Percentiles rank a stretch among this genome's conserved stretches.
Conservation (phyloP, 2,113 vertebrate species). For the Hucho hucho region DNA sequence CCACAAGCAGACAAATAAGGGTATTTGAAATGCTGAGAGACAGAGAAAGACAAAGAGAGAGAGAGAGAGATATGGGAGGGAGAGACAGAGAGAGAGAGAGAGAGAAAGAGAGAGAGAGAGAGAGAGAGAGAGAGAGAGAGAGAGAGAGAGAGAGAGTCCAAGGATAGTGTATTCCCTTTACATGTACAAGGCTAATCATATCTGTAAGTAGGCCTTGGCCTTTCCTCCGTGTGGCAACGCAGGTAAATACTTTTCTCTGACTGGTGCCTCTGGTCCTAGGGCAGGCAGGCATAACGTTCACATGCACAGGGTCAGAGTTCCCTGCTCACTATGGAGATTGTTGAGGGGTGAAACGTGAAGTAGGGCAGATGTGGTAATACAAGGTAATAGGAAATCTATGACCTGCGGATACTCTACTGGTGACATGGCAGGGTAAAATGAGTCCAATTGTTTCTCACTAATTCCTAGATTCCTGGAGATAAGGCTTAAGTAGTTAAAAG, state of each 20-base stretch:
- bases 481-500: too few relatives aligned
- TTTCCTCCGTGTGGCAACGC: conserved; percentile 61
- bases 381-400: neutral
- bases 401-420: too few relatives aligned
- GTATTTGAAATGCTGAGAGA: too few relatives aligned
- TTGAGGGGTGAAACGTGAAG: neutral
- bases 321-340: neutral
- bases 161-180: conserved; percentile 66
- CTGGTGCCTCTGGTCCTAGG: neutral
- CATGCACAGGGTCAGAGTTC: conserved; percentile 52
- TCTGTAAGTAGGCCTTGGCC: conserved; percentile 73
- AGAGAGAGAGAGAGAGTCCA: conserved; percentile 43
- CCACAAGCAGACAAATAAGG: too few relatives aligned
- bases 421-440: too few relatives aligned
- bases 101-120: too few relatives aligned
- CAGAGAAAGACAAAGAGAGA: too few relatives aligned
- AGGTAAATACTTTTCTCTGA: conserved; percentile 60
- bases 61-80: too few relatives aligned
- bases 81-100: too few relatives aligned
- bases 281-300: conserved; percentile 23
- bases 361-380: neutral
- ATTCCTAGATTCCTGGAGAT: too few relatives aligned
- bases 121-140: too few relatives aligned
- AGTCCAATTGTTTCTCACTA: too few relatives aligned
- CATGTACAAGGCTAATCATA: conserved; percentile 70